phyloP scores from a whole-genome alignment of 35 echinoderm and acorn worm genomes.

The Chiridota heheva region DNA sequence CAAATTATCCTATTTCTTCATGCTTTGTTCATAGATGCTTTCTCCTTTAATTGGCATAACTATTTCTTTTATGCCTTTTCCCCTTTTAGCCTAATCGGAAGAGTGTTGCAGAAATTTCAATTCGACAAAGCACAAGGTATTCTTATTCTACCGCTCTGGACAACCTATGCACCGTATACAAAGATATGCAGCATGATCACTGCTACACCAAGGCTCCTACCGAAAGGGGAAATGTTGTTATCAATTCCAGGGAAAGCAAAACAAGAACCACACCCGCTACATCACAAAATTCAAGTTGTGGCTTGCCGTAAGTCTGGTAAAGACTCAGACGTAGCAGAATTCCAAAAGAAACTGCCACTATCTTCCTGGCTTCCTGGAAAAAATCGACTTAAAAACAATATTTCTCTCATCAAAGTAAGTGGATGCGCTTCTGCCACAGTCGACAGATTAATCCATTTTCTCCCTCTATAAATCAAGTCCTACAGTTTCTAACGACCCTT shows the following conservation, averaged over 20 bases:
- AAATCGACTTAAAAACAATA: slow-evolving; percentile 5
- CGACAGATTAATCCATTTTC: not conserved
- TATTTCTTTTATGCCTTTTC: slow-evolving; percentile 28
- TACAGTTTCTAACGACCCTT: too few species aligned
- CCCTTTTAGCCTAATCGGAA: slow-evolving; percentile 32
- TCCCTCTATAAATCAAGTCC: slow-evolving; percentile 3
- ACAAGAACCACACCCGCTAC: slow-evolving; percentile 20
- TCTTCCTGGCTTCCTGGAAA: slow-evolving; percentile 9
- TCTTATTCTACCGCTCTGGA: slow-evolving; percentile 35
- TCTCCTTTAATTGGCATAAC: slow-evolving; percentile 14
- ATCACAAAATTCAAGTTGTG: slow-evolving; percentile 11
- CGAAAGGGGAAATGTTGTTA: not conserved
- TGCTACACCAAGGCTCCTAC: slow-evolving; percentile 8
- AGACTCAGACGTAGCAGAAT: slow-evolving; percentile 16
- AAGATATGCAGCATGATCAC: slow-evolving; percentile 10
- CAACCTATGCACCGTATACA: slow-evolving; percentile 19
- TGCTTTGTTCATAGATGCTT: slow-evolving; percentile 15
- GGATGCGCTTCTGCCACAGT: not conserved
- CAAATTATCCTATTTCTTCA: not conserved
- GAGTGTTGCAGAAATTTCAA: slow-evolving; percentile 39
- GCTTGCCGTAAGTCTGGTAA: slow-evolving; percentile 36
- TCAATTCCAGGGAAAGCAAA: not conserved
- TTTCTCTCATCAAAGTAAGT: not conserved
- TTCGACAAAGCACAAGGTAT: slow-evolving; percentile 35
- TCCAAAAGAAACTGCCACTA: slow-evolving; percentile 11